Evolutionary conservation across 2,797 vertebrate genomes (phyloP), one percentile per base, ranked within the genome.

Genomic region (Centropyge bicolor): DNA sequence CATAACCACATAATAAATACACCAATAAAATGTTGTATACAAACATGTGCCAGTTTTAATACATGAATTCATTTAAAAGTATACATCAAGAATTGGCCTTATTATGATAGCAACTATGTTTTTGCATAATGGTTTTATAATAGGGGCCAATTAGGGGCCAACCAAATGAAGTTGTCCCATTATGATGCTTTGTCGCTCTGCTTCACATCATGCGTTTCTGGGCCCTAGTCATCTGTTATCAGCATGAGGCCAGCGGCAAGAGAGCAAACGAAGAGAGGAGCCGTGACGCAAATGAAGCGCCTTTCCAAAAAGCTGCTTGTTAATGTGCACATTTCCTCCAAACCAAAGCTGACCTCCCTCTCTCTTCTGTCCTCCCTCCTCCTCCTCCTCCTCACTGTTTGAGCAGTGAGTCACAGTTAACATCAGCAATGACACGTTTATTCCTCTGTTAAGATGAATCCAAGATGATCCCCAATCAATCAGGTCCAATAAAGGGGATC

Each of bases 281-380:
- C 75, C 67, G 76, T 96, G 95, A 96, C 94, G 94, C 94, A 95
- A 76, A 88, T 82, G 89, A 71, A 72, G 78, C 91, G 78, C 72
- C 68, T 76, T 83, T 86, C 84, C 74, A 72, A 87, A 31, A 86
- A 86, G 87, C 87, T 52, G 80, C 88, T 81, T 62, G 84, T 86
- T 90, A 85, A 88, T 56, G 84, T 66, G 72, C 80, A 83, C 88
- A 68, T 85, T 86, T 84, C 85, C 82, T 76, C 27, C 90, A 69
- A 70, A 83, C 80, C 72, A 68, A 66, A 17, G 59, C 20, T 45
- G 49, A 54, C 73, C 75, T 55, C 13, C 72, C 45, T 48, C 57
- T 17, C 12, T 22, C 40, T 4, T 43, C 11, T 2, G 38, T 14
- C 0, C n/a, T 2, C 6, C 10, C 1, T n/a, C 14, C 10, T 1